These are phyloP conservation scores for Ooceraea biroi DNA, from an alignment of 1,140 invertebrate genomes.

Conservation along the genomic window DNA sequence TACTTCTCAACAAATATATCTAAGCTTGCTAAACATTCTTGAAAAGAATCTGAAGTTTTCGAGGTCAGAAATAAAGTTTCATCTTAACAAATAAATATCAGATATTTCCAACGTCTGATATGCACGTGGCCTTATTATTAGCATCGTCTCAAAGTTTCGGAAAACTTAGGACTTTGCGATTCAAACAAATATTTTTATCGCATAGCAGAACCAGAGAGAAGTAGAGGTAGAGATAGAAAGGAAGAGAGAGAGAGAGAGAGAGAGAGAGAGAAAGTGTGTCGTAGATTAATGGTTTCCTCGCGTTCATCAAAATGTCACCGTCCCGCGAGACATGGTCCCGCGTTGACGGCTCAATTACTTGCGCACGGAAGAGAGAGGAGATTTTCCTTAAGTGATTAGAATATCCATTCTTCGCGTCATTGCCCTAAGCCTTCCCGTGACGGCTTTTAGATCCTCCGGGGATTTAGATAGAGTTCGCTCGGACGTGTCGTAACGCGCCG, in stretches of 20 bases:
- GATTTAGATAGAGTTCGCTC: conserved; percentile 44
- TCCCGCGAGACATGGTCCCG: neutral
- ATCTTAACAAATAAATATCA: neutral
- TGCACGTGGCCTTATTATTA: neutral
- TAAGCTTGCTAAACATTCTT: neutral
- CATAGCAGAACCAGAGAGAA: neutral
- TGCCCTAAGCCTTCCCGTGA: conserved; percentile 48
- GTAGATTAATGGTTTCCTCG: conserved; percentile 8
- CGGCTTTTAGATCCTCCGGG: conserved; percentile 46
- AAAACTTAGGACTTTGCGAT: neutral
- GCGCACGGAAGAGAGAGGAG: neutral
- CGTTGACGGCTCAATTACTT: conserved; percentile 42
- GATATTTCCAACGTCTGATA: neutral
- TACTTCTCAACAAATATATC: neutral
- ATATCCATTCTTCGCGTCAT: conserved; percentile 58
- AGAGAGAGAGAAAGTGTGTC: too few relatives aligned
- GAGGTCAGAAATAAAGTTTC: neutral
- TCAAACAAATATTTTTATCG: neutral
- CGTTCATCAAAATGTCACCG: neutral
- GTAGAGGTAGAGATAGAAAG: too few relatives aligned
- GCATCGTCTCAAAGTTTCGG: neutral
- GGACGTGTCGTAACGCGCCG: conserved; percentile 51
- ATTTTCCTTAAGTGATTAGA: conserved; percentile 61
- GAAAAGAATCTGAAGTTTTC: neutral
- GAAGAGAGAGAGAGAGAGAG: too few relatives aligned